These are phyloP conservation scores for Syndactyla subalaris DNA, from an alignment of 2,797 vertebrate species.

Conservation along the genomic window DNA sequence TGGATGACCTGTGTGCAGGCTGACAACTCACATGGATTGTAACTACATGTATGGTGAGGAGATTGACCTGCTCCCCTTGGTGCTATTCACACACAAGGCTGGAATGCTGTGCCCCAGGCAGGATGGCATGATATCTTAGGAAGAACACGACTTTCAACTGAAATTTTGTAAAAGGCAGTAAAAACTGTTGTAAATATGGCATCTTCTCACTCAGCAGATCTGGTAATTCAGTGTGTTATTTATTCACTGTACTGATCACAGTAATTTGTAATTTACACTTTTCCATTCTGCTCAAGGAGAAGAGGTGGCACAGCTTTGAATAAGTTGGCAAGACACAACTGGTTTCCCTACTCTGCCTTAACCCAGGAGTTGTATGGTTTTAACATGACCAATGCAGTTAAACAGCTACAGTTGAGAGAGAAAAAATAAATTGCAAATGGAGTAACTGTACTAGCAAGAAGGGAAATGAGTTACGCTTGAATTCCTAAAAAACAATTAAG, in stretches of 20 bases:
- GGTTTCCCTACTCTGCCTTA: neutral
- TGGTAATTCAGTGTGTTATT: neutral
- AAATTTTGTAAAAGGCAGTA: neutral
- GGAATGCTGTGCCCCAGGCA: neutral
- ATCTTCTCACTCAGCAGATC: neutral
- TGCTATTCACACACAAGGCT: neutral
- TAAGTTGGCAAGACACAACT: neutral
- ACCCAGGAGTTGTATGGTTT: neutral
- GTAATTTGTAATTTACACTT: neutral
- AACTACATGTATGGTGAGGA: rapidly evolving
- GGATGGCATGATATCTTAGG: neutral
- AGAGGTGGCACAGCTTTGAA: neutral
- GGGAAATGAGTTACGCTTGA: neutral
- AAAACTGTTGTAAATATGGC: neutral
- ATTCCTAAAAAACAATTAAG: neutral
- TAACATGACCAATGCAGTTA: neutral
- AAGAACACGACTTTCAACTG: neutral
- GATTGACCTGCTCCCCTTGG: neutral
- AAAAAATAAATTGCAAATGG: neutral
- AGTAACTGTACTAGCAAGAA: neutral
- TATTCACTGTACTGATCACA: neutral
- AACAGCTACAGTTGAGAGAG: neutral
- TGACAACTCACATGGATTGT: rapidly evolving
- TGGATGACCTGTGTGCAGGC: neutral
- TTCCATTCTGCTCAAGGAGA: neutral